Evolutionary conservation across 1,140 invertebrate genomes (phyloP).

Genomic region (Sitophilus oryzae): DNA sequence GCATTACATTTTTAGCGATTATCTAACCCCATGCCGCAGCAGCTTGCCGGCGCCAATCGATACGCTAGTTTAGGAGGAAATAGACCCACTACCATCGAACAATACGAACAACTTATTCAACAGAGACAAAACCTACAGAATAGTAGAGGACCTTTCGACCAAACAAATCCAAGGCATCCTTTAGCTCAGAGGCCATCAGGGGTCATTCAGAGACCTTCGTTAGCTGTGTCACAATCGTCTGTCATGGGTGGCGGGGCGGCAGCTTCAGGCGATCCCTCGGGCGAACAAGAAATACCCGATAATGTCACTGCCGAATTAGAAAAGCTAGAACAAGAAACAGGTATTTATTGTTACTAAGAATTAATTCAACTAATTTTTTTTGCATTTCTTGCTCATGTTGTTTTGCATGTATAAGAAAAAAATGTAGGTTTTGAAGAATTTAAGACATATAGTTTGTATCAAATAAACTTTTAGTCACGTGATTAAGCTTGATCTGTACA

Average conservation of each 20-base stretch:
- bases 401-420: too few species aligned
- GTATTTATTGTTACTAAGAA: conserved; percentile 8
- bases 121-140: conserved; percentile 27
- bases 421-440: too few species aligned
- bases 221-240: conserved; percentile 1
- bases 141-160: conserved; percentile 17
- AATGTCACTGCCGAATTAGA: conserved; percentile 72
- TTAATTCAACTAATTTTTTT: neutral
- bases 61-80: conserved; percentile 17
- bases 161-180: conserved; percentile 1
- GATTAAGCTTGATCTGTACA: too few species aligned
- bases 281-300: conserved; percentile 64
- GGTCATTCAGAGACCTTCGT: conserved; percentile 3
- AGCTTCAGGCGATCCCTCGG: conserved; percentile 33
- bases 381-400: conserved; percentile 1
- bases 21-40: conserved; percentile 24
- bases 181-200: neutral
- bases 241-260: conserved; percentile 26
- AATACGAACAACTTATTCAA: conserved; percentile 36
- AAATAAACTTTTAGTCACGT: too few species aligned
- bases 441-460: too few species aligned
- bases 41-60: conserved; percentile 24
- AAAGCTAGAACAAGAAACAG: conserved; percentile 65
- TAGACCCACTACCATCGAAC: conserved; percentile 32
- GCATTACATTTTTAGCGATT: conserved; percentile 15